Evolutionary conservation across 2,888 invertebrate species (phyloP).

Genomic region (Andrena trimmerana): DNA sequence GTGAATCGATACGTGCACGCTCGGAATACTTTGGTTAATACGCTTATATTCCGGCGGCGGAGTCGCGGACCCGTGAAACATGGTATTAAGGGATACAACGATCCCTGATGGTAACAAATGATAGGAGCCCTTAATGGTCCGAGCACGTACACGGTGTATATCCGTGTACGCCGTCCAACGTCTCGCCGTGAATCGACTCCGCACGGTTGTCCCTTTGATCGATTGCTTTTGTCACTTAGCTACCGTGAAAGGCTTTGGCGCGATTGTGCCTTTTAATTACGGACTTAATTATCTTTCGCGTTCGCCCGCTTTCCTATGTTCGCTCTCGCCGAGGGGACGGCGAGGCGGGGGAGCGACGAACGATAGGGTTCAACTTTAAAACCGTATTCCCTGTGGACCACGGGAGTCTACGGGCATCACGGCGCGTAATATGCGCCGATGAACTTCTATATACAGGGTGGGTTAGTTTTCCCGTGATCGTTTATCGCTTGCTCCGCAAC

Average conservation of each 20-base stretch:
- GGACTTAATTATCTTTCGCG: constrained; percentile 74
- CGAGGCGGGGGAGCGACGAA: constrained; percentile 23
- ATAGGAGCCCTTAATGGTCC: constrained; percentile 81
- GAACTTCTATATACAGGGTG: constrained; percentile 64
- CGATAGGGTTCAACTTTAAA: constrained; percentile 69
- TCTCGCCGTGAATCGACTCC: constrained; percentile 71
- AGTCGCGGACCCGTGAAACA: constrained; percentile 81
- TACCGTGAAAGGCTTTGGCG: constrained; percentile 75
- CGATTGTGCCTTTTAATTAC: constrained; percentile 79
- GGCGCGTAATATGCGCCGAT: constrained; percentile 57
- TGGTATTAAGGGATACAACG: constrained; percentile 80
- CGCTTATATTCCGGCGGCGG: constrained; percentile 77
- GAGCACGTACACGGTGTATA: constrained; percentile 59
- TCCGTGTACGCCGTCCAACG: constrained; percentile 51
- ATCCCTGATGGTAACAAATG: constrained; percentile 83
- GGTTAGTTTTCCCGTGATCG: constrained; percentile 14
- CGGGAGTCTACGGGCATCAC: constrained; percentile 49
- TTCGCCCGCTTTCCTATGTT: constrained; percentile 56
- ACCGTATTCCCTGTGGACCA: constrained; percentile 74
- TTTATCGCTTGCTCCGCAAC: constrained; percentile 2
- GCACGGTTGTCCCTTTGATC: constrained; percentile 80
- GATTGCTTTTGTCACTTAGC: constrained; percentile 84
- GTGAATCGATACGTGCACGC: constrained; percentile 65
- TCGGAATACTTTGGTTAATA: constrained; percentile 78
- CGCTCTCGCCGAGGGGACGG: background rate